Conservation (phyloP, 2,797 vertebrate genomes). For the Liparis tanakae region DNA sequence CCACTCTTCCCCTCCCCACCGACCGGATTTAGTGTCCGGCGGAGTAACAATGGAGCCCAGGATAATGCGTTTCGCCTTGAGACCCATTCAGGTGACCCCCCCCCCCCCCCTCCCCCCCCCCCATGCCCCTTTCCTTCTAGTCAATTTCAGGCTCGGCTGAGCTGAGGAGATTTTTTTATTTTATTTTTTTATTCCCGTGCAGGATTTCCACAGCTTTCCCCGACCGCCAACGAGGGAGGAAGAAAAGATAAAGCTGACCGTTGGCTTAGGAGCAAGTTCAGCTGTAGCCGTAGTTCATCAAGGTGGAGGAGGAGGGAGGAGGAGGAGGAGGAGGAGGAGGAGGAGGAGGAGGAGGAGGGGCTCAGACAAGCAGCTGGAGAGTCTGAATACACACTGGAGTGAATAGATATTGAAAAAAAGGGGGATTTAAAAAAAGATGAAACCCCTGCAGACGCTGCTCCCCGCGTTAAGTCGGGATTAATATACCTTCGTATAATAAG, state of each 20-base stretch:
- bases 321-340: too few relatives aligned
- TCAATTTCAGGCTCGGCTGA: conserved; percentile 81
- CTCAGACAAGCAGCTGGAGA: conserved; percentile 16
- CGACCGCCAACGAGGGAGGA: conserved; percentile 29
- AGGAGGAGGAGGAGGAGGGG: neutral
- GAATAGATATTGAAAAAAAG: neutral
- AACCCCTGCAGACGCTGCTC: neutral
- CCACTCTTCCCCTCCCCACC: conserved; percentile 45
- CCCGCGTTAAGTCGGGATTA: neutral
- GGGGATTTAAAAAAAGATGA: neutral
- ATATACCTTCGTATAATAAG: conserved; percentile 7
- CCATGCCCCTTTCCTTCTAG: conserved; percentile 69
- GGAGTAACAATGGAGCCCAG: conserved; percentile 61
- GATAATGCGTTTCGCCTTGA: conserved; percentile 77
- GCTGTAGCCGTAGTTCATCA: conserved; percentile 20
- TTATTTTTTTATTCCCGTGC: neutral
- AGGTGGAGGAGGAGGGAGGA: neutral
- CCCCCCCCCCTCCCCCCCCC: conserved; percentile 38
- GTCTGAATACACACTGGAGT: neutral
- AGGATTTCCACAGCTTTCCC: conserved; percentile 64
- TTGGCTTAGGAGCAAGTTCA: conserved; percentile 44
- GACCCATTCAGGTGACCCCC: conserved; percentile 73
- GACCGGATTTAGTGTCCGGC: conserved; percentile 62
- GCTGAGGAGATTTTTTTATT: conserved; percentile 41
- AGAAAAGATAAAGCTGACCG: conserved; percentile 46